These are phyloP conservation scores for Leuciscus idus DNA, from an alignment of 2,113 vertebrate species.

Conservation along the genomic window DNA sequence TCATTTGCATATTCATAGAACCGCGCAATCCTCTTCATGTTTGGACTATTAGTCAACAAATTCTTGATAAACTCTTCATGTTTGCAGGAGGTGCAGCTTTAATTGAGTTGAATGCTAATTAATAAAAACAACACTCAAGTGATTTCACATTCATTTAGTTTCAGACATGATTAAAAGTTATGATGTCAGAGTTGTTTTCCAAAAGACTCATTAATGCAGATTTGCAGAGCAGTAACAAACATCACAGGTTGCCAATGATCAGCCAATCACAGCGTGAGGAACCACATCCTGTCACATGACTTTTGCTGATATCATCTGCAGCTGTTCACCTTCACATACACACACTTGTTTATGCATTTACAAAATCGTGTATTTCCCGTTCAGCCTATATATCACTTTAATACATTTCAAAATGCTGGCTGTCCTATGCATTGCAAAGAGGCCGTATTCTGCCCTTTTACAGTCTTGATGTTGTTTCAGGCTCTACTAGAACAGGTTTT, in stretches of 20 bases:
- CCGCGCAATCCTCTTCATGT: too few relatives aligned
- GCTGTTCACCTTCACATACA: background rate
- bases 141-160: background rate
- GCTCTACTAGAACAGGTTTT: too few relatives aligned
- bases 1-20: too few relatives aligned
- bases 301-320: background rate
- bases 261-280: background rate
- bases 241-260: background rate
- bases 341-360: background rate
- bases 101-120: background rate
- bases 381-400: background rate
- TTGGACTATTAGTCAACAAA: background rate
- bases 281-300: background rate
- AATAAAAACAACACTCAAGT: background rate
- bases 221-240: too few relatives aligned
- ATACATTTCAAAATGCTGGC: background rate
- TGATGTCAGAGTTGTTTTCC: background rate
- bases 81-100: background rate
- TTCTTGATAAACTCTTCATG: background rate
- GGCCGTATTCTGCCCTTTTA: too few relatives aligned
- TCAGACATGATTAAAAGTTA: background rate
- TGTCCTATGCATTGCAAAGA: background rate
- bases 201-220: background rate
- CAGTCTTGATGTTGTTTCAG: too few relatives aligned
- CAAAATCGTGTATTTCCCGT: background rate